phyloP scores from a whole-genome alignment of 2,888 invertebrate species.

The Drosophila aldrichi region DNA sequence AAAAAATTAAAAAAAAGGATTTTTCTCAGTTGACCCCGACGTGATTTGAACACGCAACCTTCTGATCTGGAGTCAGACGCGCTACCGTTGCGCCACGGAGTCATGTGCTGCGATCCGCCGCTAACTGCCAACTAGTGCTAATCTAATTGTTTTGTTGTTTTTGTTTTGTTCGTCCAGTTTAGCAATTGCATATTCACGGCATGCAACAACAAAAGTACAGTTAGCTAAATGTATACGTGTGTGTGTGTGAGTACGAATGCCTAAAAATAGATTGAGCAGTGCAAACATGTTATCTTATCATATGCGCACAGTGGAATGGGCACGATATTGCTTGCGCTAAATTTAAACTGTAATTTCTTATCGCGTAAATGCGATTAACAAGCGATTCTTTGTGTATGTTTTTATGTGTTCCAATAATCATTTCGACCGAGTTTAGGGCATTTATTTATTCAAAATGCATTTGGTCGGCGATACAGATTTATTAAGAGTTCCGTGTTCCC shows the following conservation, averaged over 20 bases:
- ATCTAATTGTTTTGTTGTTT: slow-evolving; percentile 16
- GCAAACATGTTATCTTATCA: slow-evolving; percentile 20
- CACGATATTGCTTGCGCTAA: slow-evolving; percentile 2
- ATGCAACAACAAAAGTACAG: slow-evolving; percentile 12
- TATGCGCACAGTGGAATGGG: neutral
- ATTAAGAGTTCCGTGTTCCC: slow-evolving; percentile 10
- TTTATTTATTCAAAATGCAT: slow-evolving; percentile 22
- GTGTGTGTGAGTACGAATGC: too few species aligned
- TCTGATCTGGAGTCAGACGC: slow-evolving; percentile 64
- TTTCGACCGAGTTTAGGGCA: neutral
- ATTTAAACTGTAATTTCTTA: slow-evolving; percentile 12
- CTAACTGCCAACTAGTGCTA: slow-evolving; percentile 21
- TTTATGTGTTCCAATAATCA: neutral
- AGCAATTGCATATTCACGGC: slow-evolving; percentile 3
- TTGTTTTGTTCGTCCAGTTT: slow-evolving; percentile 5
- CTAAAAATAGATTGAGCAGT: neutral
- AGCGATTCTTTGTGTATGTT: neutral
- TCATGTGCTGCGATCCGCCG: slow-evolving; percentile 32
- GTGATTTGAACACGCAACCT: slow-evolving; percentile 65
- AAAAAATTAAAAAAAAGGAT: slow-evolving; percentile 11
- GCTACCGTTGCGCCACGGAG: slow-evolving; percentile 64
- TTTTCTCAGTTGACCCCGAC: slow-evolving; percentile 42
- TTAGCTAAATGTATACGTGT: neutral
- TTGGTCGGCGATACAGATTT: slow-evolving; percentile 12
- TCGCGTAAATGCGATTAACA: neutral